These are phyloP conservation scores for Chunga burmeisteri DNA, from an alignment of 2,113 vertebrate species.

Conservation along the genomic window DNA sequence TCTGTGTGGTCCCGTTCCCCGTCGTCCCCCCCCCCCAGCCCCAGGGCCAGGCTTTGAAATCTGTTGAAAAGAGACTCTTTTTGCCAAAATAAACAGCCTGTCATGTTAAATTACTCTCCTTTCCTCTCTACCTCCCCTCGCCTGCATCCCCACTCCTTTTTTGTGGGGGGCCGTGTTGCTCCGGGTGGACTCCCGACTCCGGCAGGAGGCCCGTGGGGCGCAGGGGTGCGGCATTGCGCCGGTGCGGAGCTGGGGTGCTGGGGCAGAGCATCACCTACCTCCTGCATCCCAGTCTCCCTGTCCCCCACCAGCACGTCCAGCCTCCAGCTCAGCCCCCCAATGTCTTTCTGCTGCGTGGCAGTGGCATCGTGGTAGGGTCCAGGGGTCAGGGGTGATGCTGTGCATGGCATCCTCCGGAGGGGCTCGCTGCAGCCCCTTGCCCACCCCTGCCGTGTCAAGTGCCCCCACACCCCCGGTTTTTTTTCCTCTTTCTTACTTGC, in stretches of 20 bases:
- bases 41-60: constrained; percentile 65
- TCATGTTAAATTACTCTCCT: constrained; percentile 72
- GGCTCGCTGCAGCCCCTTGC: fast-evolving
- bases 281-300: background rate
- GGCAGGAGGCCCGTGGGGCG: background rate
- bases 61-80: constrained; percentile 71
- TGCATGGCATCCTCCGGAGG: constrained; percentile 56
- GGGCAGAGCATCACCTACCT: background rate
- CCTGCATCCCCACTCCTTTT: background rate
- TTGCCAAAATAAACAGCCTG: constrained; percentile 86
- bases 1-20: constrained; percentile 71
- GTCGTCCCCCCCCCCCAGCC: background rate
- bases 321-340: fast-evolving
- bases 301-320: constrained; percentile 50
- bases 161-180: background rate
- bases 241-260: fast-evolving
- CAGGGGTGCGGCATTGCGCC: fast-evolving
- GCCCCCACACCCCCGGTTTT: fast-evolving
- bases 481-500: background rate
- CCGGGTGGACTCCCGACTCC: background rate
- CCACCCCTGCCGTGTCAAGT: background rate
- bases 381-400: constrained; percentile 57
- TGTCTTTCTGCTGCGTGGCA: background rate
- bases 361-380: constrained; percentile 66
- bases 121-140: constrained; percentile 47